Percentiles rank a stretch among this genome's conserved stretches.
phyloP scores from a whole-genome alignment of 92 coral and sea anemone species.

The Palythoa grandis region DNA sequence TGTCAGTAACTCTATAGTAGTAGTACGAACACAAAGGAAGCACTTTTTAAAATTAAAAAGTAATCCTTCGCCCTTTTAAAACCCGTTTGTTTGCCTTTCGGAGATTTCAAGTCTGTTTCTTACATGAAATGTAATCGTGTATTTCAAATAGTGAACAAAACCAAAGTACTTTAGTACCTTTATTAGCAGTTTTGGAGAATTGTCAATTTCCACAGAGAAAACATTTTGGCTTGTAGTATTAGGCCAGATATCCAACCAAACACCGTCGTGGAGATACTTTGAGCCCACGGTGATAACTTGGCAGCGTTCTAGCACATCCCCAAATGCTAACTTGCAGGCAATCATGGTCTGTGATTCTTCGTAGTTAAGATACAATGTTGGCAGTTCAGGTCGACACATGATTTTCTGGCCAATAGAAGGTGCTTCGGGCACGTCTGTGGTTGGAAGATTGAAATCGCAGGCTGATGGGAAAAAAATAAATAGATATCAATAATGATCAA shows the following conservation, averaged over 20 bases:
- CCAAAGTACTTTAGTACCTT: background rate
- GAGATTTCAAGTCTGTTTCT: no score
- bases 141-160: no score
- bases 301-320: background rate
- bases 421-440: background rate
- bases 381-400: conserved; percentile 22
- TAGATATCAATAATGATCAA: no score
- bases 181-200: background rate
- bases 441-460: conserved; percentile 31
- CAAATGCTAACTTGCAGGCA: conserved; percentile 15
- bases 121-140: no score
- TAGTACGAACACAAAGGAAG: no score
- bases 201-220: conserved; percentile 5
- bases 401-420: background rate
- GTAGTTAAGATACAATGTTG: conserved; percentile 15
- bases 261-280: background rate
- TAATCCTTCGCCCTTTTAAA: no score
- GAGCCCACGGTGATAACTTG: background rate
- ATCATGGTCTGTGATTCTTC: conserved; percentile 8
- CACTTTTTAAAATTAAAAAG: no score
- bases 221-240: background rate
- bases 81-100: no score
- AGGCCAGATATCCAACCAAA: conserved; percentile 27
- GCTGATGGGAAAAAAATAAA: background rate
- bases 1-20: no score